A percentile compares a stretch with the other conserved stretches of the same genome.
Conservation (phyloP, 2,888 invertebrate species). For the Atherix ibis region DNA sequence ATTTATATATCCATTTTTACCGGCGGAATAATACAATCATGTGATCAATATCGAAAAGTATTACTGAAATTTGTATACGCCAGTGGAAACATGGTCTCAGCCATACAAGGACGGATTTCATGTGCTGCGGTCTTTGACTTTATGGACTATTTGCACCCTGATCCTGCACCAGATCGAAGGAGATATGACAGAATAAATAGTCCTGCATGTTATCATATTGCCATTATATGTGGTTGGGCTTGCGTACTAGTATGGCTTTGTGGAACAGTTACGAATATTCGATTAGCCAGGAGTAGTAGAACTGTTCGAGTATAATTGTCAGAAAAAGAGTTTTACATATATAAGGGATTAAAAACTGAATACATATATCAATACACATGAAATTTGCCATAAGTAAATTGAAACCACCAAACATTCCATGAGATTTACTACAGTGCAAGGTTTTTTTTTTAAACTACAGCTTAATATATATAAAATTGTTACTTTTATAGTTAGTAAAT, state of each 20-base stretch:
- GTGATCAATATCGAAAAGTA: constrained; percentile 53
- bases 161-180: constrained; percentile 36
- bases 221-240: constrained; percentile 46
- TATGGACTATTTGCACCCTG: constrained; percentile 67
- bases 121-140: constrained; percentile 66
- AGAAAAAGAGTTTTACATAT: no score
- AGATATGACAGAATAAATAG: constrained; percentile 58
- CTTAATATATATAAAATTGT: no score
- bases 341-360: no score
- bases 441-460: no score
- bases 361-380: no score
- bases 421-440: no score
- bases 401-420: no score
- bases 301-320: constrained; percentile 22
- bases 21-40: constrained; percentile 60
- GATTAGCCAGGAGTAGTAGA: constrained; percentile 33
- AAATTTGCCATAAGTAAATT: no score
- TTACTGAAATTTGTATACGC: constrained; percentile 40
- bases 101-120: constrained; percentile 38
- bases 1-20: constrained; percentile 53
- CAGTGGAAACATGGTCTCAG: constrained; percentile 29
- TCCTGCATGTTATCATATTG: constrained; percentile 47
- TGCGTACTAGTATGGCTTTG: constrained; percentile 40
- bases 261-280: constrained; percentile 31
- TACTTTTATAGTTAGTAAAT: no score